Conservation (phyloP, 1,140 invertebrate species). For the Zophobas morio region DNA sequence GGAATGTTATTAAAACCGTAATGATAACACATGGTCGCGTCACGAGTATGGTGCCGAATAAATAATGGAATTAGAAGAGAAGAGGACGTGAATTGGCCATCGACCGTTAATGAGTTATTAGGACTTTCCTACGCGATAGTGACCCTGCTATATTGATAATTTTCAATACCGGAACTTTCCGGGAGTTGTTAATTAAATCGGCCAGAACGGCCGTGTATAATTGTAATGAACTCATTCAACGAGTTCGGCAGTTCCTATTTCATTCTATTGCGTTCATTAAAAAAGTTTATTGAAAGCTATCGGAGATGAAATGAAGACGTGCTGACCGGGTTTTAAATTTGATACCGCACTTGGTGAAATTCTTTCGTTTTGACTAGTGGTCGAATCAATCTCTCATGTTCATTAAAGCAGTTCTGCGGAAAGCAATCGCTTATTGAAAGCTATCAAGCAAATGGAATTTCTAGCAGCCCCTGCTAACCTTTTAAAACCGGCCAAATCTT, state of each 20-base stretch:
- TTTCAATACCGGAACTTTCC: conserved; percentile 12
- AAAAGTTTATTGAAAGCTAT: too few relatives aligned
- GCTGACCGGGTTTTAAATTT: too few relatives aligned
- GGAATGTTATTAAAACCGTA: conserved; percentile 3
- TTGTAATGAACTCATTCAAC: conserved; percentile 1
- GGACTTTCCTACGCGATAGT: neutral
- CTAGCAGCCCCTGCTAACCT: too few relatives aligned
- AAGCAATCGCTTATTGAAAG: too few relatives aligned
- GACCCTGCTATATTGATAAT: conserved; percentile 8
- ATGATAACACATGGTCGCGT: neutral
- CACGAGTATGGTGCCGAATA: too few relatives aligned
- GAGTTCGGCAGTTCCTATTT: neutral
- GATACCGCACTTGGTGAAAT: too few relatives aligned
- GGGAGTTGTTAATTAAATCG: conserved; percentile 11
- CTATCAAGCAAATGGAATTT: too few relatives aligned
- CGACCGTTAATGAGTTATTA: neutral
- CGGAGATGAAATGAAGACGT: too few relatives aligned
- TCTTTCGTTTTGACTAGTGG: too few relatives aligned
- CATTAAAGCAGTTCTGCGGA: too few relatives aligned
- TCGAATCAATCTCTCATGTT: too few relatives aligned
- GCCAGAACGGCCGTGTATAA: neutral
- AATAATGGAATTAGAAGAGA: neutral
- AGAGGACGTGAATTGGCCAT: neutral
- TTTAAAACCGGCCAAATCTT: too few relatives aligned
- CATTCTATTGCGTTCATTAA: neutral